A percentile compares a stretch with the other conserved stretches of the same genome.
These are phyloP conservation scores for Protula sp. DNA, from an alignment of 2,888 invertebrate species.

Conservation along the genomic window DNA sequence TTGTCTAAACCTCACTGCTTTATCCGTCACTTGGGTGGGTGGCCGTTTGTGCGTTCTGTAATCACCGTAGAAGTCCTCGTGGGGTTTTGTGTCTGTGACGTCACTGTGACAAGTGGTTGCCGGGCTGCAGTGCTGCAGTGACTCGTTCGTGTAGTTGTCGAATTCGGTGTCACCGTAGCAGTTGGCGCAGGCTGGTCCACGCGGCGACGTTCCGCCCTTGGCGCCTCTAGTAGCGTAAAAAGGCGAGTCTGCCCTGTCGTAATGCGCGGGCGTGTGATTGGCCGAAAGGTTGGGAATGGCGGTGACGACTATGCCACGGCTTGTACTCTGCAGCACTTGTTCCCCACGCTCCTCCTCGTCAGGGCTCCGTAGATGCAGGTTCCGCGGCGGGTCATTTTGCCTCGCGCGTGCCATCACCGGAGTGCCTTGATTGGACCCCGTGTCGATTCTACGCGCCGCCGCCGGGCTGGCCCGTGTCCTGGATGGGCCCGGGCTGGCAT, in stretches of 20 bases:
- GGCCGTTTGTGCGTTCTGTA: slow-evolving; percentile 17
- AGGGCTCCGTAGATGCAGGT: background rate
- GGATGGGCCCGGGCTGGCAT: background rate
- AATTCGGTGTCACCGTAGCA: background rate
- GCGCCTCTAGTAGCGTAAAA: background rate
- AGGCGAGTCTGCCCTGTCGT: background rate
- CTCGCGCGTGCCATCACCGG: background rate
- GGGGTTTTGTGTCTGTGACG: background rate
- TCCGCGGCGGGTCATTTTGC: background rate
- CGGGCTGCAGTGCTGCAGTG: background rate
- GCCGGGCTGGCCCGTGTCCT: background rate
- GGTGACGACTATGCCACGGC: too few species aligned
- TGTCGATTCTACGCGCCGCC: background rate
- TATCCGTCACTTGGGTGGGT: background rate
- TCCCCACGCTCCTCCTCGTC: background rate
- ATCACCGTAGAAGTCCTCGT: slow-evolving; percentile 15
- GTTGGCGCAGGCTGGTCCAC: background rate
- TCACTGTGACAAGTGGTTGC: background rate
- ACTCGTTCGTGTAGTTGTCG: slow-evolving; percentile 7
- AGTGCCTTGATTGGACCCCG: background rate
- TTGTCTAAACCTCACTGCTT: background rate
- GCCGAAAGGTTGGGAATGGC: background rate
- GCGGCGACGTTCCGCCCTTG: background rate
- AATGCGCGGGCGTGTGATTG: background rate
- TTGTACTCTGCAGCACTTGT: too few species aligned